Percentiles rank a stretch among this genome's conserved stretches.
These are phyloP conservation scores for Oxyruncus cristatus DNA, from an alignment of 2,113 vertebrate genomes.

Conservation along the genomic window DNA sequence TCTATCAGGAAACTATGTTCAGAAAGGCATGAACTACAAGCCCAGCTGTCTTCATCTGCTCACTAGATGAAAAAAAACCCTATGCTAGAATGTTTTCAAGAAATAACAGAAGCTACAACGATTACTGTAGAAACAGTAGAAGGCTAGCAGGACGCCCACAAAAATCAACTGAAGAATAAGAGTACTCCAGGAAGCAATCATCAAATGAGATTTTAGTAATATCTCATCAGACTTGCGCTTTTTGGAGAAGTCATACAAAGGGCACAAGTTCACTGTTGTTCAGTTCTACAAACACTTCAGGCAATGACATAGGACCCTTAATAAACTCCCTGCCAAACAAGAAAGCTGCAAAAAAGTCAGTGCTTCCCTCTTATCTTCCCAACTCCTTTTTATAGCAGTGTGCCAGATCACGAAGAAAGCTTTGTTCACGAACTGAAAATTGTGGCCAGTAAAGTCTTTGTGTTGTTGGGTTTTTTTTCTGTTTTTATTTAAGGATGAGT, in stretches of 20 bases:
- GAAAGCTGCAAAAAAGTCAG: not conserved
- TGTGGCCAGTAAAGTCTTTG: not conserved
- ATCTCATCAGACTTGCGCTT: not conserved
- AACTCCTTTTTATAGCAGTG: not conserved
- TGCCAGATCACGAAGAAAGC: not conserved
- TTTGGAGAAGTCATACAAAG: not conserved
- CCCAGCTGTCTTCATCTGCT: not conserved
- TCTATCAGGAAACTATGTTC: not conserved
- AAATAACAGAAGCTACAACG: not conserved
- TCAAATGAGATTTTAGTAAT: not conserved
- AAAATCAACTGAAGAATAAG: not conserved
- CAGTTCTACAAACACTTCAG: not conserved
- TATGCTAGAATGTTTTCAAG: not conserved
- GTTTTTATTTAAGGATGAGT: not conserved
- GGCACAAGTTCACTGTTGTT: not conserved
- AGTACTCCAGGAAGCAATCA: not conserved
- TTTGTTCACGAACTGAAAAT: not conserved
- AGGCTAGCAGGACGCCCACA: not conserved
- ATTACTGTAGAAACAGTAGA: not conserved
- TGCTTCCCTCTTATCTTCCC: not conserved
- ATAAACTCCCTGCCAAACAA: not conserved
- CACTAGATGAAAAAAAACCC: not conserved
- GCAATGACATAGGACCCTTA: not conserved
- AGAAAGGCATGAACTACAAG: not conserved
- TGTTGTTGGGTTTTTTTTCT: not conserved